Conservation (phyloP, 1,140 invertebrate genomes). For the Trichonephila inaurata region DNA sequence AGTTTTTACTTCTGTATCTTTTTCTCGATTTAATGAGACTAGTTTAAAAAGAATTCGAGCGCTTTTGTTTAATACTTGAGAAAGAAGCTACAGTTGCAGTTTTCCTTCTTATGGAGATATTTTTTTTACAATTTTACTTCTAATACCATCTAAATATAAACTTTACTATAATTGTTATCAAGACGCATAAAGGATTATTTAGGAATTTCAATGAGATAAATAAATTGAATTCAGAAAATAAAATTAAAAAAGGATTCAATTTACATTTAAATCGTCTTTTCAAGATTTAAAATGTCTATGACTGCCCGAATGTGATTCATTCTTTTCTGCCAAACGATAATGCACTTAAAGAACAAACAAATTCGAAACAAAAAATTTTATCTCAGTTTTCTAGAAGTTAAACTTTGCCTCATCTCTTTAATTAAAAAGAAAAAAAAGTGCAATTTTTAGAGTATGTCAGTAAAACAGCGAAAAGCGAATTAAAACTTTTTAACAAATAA, state of each 20-base stretch:
- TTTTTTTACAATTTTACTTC: background rate
- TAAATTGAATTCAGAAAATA: too few species aligned
- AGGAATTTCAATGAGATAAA: background rate
- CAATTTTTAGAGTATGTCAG: too few species aligned
- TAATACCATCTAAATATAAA: slow-evolving; percentile 19
- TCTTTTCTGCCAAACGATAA: too few species aligned
- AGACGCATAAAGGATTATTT: background rate
- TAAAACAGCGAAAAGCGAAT: too few species aligned
- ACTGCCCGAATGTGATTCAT: too few species aligned
- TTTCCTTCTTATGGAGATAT: background rate
- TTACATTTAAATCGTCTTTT: background rate
- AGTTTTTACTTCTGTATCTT: background rate
- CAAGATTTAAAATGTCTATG: background rate
- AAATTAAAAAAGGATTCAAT: background rate
- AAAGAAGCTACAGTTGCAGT: background rate
- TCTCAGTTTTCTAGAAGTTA: too few species aligned
- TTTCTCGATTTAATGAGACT: background rate
- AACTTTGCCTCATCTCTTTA: too few species aligned
- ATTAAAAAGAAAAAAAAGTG: too few species aligned
- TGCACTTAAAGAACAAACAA: too few species aligned
- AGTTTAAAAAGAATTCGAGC: background rate
- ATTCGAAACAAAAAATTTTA: too few species aligned
- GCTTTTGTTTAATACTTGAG: background rate
- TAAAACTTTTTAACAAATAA: too few species aligned
- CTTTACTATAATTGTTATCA: background rate